Conservation (phyloP, 2,113 vertebrate species). For the Orthonyx spaldingii region DNA sequence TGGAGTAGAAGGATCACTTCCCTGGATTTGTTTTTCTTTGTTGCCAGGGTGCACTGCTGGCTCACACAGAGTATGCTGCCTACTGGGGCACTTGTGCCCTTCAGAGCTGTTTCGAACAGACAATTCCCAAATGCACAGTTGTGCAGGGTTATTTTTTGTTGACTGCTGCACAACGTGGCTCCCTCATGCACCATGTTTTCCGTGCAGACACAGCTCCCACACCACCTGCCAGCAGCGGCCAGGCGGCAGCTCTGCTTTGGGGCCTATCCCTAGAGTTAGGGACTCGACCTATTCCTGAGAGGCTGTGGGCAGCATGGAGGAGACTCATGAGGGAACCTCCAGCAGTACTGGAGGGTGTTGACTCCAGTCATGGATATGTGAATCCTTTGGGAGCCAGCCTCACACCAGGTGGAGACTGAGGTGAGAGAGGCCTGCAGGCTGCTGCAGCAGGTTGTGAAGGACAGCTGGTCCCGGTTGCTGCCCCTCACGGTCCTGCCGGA, state of each 20-base stretch:
- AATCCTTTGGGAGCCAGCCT: background rate
- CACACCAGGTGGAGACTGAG: too few species aligned
- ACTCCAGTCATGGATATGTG: background rate
- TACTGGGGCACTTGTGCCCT: background rate
- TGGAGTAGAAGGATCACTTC: background rate
- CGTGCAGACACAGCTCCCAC: fast-evolving
- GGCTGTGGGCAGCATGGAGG: background rate
- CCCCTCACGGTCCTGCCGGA: fast-evolving
- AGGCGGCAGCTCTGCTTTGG: background rate
- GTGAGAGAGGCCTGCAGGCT: too few species aligned
- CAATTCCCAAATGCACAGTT: background rate
- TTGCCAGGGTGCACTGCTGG: background rate
- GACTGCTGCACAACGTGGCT: fast-evolving
- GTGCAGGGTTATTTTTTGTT: background rate
- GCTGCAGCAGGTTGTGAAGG: background rate
- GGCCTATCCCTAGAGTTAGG: too few species aligned
- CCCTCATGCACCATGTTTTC: fast-evolving
- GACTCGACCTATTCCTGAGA: fast-evolving
- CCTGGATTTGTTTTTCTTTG: background rate
- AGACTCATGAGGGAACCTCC: fast-evolving
- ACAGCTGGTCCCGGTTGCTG: fast-evolving
- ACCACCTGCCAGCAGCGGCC: fast-evolving
- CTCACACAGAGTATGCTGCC: background rate
- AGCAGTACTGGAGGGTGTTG: background rate
- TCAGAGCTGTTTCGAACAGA: background rate